phyloP scores from a whole-genome alignment of 2,888 invertebrate genomes.

The Schizaphis graminum region DNA sequence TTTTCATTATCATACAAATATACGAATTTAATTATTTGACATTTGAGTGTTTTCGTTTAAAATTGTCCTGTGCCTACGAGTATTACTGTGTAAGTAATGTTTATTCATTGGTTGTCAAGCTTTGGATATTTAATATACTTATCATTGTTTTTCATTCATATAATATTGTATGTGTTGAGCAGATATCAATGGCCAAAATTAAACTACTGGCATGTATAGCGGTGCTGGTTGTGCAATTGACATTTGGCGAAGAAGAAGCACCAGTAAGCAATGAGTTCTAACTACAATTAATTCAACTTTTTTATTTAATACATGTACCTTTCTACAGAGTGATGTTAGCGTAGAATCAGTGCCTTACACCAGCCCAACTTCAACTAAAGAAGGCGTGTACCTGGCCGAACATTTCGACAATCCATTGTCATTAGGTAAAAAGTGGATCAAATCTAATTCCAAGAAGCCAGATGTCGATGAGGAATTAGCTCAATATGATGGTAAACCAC shows the following conservation, averaged over 20 bases:
- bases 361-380: constrained; percentile 50
- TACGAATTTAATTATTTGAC: not conserved
- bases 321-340: constrained; percentile 43
- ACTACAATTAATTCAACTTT: not conserved
- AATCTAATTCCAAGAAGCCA: constrained; percentile 93
- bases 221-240: constrained; percentile 10
- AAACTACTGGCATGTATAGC: constrained; percentile 42
- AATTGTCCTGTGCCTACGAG: not conserved
- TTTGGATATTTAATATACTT: not conserved
- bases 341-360: constrained; percentile 62
- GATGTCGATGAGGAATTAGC: constrained; percentile 87
- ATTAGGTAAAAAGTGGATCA: constrained; percentile 86
- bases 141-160: not conserved
- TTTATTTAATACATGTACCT: not conserved
- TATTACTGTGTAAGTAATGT: not conserved
- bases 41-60: not conserved
- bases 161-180: not conserved
- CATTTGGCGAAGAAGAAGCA: constrained; percentile 7
- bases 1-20: not conserved
- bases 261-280: not conserved
- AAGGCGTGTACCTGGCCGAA: constrained; percentile 80
- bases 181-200: constrained; percentile 62
- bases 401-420: constrained; percentile 84
- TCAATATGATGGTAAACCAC: constrained; percentile 87
- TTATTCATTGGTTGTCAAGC: not conserved